These are phyloP conservation scores for Porites evermanni DNA, from an alignment of 92 coral and sea anemone species.

Conservation along the genomic window DNA sequence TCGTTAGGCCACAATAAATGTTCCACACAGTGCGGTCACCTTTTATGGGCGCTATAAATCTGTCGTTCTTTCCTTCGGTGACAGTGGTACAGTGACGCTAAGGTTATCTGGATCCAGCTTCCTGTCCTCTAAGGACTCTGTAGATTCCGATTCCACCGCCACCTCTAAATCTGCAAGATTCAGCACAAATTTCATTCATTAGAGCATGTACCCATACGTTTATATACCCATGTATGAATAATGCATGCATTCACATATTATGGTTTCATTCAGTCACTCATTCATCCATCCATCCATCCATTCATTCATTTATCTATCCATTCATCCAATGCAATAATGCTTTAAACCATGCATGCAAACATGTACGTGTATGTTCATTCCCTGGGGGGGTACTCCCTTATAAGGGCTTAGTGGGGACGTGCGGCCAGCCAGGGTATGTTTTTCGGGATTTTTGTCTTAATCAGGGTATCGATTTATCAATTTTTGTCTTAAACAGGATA, in stretches of 20 bases:
- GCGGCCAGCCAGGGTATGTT: no score
- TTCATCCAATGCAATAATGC: not conserved
- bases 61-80: not conserved
- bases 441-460: no score
- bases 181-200: no score
- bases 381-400: no score
- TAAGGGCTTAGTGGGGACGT: no score
- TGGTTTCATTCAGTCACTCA: not conserved
- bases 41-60: slow-evolving; percentile 1
- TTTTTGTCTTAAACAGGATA: no score
- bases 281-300: not conserved
- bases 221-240: not conserved
- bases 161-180: slow-evolving; percentile 25
- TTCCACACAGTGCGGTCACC: not conserved
- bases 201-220: not conserved
- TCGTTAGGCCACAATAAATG: not conserved
- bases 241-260: not conserved
- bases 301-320: not conserved
- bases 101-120: slow-evolving; percentile 7
- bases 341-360: no score
- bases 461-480: no score
- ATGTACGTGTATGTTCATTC: no score
- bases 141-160: slow-evolving; percentile 19
- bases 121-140: slow-evolving; percentile 2
- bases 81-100: slow-evolving; percentile 33